Percentiles rank a stretch among this genome's conserved stretches.
Evolutionary conservation across 2,113 vertebrate genomes (phyloP).

Genomic region (Sorex fumeus): DNA sequence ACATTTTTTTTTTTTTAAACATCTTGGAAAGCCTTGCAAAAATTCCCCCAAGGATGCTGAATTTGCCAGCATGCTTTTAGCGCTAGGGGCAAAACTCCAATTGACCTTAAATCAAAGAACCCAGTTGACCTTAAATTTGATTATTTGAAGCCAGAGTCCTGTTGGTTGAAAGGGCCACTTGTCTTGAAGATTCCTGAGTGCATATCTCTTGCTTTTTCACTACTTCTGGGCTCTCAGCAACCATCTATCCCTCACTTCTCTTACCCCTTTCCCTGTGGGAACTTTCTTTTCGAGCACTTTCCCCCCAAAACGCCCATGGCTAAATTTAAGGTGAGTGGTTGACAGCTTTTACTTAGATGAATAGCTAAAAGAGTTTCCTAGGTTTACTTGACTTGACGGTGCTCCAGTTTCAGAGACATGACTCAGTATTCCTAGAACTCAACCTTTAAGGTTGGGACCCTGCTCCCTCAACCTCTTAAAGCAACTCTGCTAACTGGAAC

Average conservation of each 20-base stretch:
- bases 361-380: neutral
- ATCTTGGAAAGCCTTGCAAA: too few species aligned
- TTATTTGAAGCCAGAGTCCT: too few species aligned
- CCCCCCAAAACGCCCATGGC: neutral
- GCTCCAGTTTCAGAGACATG: too few species aligned
- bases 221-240: neutral
- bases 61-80: conserved; percentile 8
- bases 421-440: too few species aligned
- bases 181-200: neutral
- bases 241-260: neutral
- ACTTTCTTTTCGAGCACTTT: neutral
- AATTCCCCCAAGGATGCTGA: too few species aligned
- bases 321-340: neutral
- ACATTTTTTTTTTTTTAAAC: too few species aligned
- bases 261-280: neutral
- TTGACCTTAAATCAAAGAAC: too few species aligned
- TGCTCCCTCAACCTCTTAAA: neutral
- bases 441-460: neutral
- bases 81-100: neutral
- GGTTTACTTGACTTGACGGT: too few species aligned
- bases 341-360: conserved; percentile 55
- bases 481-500: too few species aligned
- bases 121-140: too few species aligned
- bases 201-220: neutral
- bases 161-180: neutral